Evolutionary conservation across 2,113 vertebrate genomes (phyloP), one percentile per base, ranked within the genome.

Genomic region (Phocoena sinus): DNA sequence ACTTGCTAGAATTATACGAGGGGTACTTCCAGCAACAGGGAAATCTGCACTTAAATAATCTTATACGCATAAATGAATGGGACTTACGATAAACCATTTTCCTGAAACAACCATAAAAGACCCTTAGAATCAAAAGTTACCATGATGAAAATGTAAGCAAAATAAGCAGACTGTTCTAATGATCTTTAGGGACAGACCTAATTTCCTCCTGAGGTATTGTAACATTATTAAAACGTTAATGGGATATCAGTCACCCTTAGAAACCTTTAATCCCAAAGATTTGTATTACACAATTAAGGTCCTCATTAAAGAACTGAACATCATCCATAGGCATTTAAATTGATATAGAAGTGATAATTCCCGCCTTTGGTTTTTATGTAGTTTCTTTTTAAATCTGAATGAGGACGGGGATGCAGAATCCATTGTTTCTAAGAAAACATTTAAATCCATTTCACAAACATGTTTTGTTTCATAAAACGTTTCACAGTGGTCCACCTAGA

Each of bases 151-250:
- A 94, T 47, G 76, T 26, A 28, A 79, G 18, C 70, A 91, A 86
- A 96, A 86, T 9, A 77, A 68, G 25, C 36, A 77, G 58, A 44
- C 21, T 86, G n/a, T 86, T 89, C 20, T 84, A 96, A 95, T 28
- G 62, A 93, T 81, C 41, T 92, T 96, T 87, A 85, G 67, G 26
- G 58, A 87, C 53, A 83, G 44, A 84, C 0, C 44, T 89, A 80
- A 94, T 95, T 97, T 97, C 38, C 47, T 92, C 70, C 36, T 84
- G 56, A 76, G 14, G 28, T 60, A 92, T 79, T 85, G 68, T 82
- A 92, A 68, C 67, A 95, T 97, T 95, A 96, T 95, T 97, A 92
- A 94, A 93, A 96, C 65, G 21, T 94, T 96, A 88, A 91, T 89
- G 65, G 47, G 70, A 76, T 77, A 85, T 76, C 81, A 94, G 36